Conservation (phyloP, 2,888 invertebrate species). For the Stictocephala bisonia region DNA sequence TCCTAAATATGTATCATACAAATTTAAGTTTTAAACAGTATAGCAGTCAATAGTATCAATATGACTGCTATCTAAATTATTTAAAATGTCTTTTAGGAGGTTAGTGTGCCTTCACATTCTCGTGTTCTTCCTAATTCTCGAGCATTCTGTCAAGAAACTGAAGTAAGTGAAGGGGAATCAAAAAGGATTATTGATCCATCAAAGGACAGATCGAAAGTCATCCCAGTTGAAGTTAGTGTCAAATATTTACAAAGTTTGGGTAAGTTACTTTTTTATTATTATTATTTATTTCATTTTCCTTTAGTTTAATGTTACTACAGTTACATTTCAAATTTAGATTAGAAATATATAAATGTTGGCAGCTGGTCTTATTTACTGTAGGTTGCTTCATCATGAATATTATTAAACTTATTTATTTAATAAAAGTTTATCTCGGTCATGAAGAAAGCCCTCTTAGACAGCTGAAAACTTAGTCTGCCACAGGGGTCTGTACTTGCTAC, state of each 20-base stretch:
- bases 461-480: no score
- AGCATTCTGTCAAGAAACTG: constrained; percentile 32
- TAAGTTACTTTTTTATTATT: constrained; percentile 57
- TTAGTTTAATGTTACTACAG: background rate
- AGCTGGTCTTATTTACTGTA: background rate
- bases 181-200: constrained; percentile 48
- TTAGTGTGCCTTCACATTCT: no score
- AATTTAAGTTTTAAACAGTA: no score
- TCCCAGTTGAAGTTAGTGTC: constrained; percentile 86
- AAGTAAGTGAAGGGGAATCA: constrained; percentile 12
- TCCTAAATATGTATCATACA: no score
- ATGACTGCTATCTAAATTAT: no score
- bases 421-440: no score
- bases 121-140: background rate
- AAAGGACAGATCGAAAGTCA: constrained; percentile 76
- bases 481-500: no score
- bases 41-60: no score
- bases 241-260: constrained; percentile 82
- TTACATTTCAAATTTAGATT: background rate
- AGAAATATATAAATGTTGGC: background rate
- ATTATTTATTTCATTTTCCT: background rate
- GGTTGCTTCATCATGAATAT: background rate
- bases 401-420: no score
- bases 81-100: no score
- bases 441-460: no score